phyloP scores from a whole-genome alignment of 2,797 vertebrate species.

The Neopelma chrysocephalum region DNA sequence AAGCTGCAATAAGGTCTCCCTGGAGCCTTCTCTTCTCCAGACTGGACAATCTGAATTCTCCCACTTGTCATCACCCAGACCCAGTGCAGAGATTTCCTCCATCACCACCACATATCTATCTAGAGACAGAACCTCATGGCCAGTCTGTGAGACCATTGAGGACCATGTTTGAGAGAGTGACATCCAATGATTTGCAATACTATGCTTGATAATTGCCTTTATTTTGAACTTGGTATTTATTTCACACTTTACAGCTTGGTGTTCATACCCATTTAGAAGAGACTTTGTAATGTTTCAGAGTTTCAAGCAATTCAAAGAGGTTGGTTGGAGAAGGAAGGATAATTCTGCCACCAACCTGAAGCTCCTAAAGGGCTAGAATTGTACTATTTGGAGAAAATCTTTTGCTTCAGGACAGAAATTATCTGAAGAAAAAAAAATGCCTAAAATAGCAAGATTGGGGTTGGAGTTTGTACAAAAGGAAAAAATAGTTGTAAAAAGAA shows the following conservation, averaged over 20 bases:
- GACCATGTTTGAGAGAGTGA: not conserved
- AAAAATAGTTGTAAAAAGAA: not conserved
- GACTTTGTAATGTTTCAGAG: not conserved
- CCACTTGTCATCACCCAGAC: not conserved
- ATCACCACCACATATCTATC: not conserved
- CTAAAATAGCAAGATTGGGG: not conserved
- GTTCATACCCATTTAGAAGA: not conserved
- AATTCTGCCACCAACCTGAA: not conserved
- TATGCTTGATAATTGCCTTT: not conserved
- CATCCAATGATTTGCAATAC: not conserved
- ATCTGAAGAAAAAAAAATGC: not conserved
- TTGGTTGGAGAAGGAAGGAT: not conserved
- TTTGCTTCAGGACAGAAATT: not conserved
- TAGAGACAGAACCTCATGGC: not conserved
- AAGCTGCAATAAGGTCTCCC: not conserved
- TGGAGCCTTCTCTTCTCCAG: not conserved
- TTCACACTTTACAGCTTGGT: not conserved
- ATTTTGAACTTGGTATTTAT: not conserved
- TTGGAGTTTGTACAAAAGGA: not conserved
- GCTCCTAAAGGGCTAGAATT: not conserved
- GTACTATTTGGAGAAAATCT: not conserved
- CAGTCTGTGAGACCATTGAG: accelerated
- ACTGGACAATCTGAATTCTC: not conserved
- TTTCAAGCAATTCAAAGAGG: not conserved
- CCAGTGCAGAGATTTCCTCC: not conserved